These are phyloP conservation scores for Lophius americanus DNA, from an alignment of 2,797 vertebrate species.

Conservation along the genomic window DNA sequence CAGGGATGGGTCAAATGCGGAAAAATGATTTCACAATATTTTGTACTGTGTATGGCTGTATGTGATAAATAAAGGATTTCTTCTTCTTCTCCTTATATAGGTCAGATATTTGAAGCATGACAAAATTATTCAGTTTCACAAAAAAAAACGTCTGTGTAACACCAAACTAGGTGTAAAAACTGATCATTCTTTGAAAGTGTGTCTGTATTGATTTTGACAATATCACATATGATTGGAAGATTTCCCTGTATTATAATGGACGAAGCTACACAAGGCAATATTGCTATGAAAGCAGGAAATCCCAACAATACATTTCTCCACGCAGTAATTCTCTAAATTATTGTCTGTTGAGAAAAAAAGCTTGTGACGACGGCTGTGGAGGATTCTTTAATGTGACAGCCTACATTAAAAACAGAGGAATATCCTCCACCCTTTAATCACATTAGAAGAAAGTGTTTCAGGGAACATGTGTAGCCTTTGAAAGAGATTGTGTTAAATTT, in stretches of 20 bases:
- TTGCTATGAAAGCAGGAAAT: conserved; percentile 21
- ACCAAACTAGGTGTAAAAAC: background rate
- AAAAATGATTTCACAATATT: too few relatives aligned
- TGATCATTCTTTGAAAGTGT: background rate
- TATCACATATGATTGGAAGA: conserved; percentile 33
- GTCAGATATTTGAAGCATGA: too few relatives aligned
- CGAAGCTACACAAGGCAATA: conserved; percentile 27
- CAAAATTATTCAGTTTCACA: too few relatives aligned
- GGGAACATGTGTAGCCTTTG: conserved; percentile 22
- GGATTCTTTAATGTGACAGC: conserved; percentile 39
- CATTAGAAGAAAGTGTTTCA: conserved; percentile 38
- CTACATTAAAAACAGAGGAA: conserved; percentile 26
- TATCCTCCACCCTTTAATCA: conserved; percentile 35
- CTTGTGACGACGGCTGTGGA: conserved; percentile 23
- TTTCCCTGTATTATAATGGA: conserved; percentile 17
- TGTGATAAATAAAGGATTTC: too few relatives aligned
- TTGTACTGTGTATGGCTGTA: too few relatives aligned
- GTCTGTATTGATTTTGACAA: background rate
- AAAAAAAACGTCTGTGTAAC: too few relatives aligned
- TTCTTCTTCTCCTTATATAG: too few relatives aligned
- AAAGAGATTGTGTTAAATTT: conserved; percentile 37
- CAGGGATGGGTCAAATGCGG: too few relatives aligned
- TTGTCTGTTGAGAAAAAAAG: conserved; percentile 26
- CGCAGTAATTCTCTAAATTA: conserved; percentile 54
- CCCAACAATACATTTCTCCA: conserved; percentile 29